Evolutionary conservation across 2,113 vertebrate genomes (phyloP).

Genomic region (Plectropomus leopardus): DNA sequence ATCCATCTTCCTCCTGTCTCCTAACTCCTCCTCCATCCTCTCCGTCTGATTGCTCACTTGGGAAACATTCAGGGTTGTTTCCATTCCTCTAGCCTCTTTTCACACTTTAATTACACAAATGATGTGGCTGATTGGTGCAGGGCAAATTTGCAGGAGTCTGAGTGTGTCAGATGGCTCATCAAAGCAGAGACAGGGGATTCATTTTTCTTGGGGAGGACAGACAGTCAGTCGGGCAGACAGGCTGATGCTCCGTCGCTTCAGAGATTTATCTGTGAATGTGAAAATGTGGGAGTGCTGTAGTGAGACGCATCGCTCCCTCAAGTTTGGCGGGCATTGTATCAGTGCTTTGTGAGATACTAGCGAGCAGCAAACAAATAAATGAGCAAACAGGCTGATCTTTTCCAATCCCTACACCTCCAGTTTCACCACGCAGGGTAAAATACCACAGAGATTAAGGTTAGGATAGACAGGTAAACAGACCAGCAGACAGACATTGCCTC

Average conservation of each 20-base stretch:
- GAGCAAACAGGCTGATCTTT: conserved; percentile 16
- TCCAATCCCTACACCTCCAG: not conserved
- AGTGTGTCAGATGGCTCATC: not conserved
- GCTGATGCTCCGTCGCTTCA: not conserved
- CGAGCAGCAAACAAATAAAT: conserved; percentile 2
- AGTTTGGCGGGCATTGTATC: not conserved
- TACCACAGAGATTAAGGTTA: not conserved
- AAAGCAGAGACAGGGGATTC: not conserved
- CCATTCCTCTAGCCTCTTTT: conserved; percentile 22
- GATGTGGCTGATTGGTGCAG: conserved; percentile 32
- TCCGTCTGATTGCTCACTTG: conserved; percentile 46
- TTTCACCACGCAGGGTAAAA: not conserved
- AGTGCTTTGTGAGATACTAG: not conserved
- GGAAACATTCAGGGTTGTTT: conserved; percentile 24
- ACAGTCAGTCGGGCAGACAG: not conserved
- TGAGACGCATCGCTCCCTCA: not conserved
- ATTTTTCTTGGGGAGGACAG: not conserved
- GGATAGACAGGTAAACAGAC: conserved; percentile 1
- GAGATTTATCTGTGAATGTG: not conserved
- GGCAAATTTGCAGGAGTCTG: not conserved
- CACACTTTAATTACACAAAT: conserved; percentile 60
- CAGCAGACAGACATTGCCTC: not conserved
- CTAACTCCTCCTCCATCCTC: not conserved
- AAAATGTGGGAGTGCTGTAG: not conserved
- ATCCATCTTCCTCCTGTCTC: not conserved